Conservation (phyloP, 2,113 vertebrate genomes). For the Tyto alba region DNA sequence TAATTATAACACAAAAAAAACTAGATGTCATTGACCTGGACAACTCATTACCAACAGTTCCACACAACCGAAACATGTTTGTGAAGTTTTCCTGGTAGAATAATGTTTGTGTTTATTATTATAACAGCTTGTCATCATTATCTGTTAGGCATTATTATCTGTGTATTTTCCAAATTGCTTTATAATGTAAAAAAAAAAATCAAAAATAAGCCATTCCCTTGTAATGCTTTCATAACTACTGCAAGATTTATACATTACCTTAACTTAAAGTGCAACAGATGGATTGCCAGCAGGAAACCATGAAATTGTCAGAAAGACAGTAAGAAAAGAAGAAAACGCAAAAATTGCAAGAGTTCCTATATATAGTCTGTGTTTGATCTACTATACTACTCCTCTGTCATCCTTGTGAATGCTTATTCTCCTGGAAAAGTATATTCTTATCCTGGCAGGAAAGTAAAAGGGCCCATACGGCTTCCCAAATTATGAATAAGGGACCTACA, state of each 20-base stretch:
- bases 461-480: background rate
- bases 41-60: background rate
- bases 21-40: background rate
- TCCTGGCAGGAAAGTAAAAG: background rate
- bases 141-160: background rate
- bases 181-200: background rate
- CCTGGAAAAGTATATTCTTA: background rate
- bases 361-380: conserved; percentile 7
- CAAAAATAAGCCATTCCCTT: background rate
- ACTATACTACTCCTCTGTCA: background rate
- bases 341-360: background rate
- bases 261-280: conserved; percentile 27
- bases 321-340: background rate
- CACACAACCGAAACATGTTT: background rate
- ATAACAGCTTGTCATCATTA: background rate
- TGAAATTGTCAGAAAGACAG: background rate
- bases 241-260: background rate
- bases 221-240: background rate
- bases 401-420: conserved; percentile 21
- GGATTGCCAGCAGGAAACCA: conserved; percentile 16
- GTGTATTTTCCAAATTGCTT: background rate
- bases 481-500: background rate
- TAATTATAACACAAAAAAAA: background rate
- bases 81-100: background rate
- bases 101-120: background rate